These are phyloP conservation scores for Chalcis sispes DNA, from an alignment of 2,888 invertebrate genomes.

Conservation along the genomic window DNA sequence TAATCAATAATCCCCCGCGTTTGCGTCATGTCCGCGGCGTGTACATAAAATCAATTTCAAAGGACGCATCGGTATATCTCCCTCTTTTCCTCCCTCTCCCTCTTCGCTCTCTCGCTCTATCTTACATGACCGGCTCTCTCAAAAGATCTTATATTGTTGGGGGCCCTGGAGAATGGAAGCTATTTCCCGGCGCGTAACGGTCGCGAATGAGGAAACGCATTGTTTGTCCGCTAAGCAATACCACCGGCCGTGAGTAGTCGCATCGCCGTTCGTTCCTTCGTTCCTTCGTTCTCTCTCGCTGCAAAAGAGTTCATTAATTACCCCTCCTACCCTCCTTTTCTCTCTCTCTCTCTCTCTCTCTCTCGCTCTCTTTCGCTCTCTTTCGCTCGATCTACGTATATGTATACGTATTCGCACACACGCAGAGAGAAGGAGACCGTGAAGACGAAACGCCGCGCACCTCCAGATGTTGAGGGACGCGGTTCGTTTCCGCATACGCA, in stretches of 20 bases:
- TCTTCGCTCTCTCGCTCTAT: not conserved
- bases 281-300: no score
- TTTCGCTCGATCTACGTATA: no score
- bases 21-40: not conserved
- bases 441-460: no score
- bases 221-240: constrained; percentile 14
- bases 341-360: no score
- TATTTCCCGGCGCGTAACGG: constrained; percentile 18
- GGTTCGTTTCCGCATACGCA: constrained; percentile 28
- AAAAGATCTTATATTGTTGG: not conserved
- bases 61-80: constrained; percentile 7
- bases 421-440: no score
- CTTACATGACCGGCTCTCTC: no score
- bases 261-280: no score
- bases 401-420: no score
- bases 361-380: no score
- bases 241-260: no score
- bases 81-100: not conserved
- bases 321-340: not conserved
- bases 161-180: constrained; percentile 14
- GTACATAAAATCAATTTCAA: constrained; percentile 13
- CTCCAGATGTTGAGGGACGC: no score
- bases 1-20: not conserved
- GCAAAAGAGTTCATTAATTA: constrained; percentile 36
- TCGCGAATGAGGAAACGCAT: constrained; percentile 33